Evolutionary conservation across 2,797 vertebrate species (phyloP).

Genomic region (Lutjanus campechanus): DNA sequence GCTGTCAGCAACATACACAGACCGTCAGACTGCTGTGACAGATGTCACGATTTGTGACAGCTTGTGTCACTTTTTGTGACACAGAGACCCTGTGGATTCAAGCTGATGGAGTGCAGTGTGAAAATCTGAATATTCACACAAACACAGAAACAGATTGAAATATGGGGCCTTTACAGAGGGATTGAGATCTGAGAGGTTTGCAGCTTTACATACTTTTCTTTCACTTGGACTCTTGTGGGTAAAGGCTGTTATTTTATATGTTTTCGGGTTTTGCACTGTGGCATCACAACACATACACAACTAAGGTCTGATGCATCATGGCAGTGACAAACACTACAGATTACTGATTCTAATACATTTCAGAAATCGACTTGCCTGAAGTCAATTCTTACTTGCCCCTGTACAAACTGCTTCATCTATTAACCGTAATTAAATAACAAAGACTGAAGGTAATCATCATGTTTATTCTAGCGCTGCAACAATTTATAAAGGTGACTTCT

Average conservation of each 20-base stretch:
- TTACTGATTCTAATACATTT: too few species aligned
- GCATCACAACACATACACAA: not conserved
- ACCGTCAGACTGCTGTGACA: slow-evolving; percentile 27
- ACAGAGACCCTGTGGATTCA: slow-evolving; percentile 26
- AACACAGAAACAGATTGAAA: not conserved
- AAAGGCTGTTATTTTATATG: too few species aligned
- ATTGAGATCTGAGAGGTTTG: not conserved
- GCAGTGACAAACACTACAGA: not conserved
- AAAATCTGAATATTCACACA: not conserved
- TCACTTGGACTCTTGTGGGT: too few species aligned
- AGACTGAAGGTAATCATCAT: too few species aligned
- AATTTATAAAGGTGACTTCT: too few species aligned
- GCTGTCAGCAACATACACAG: slow-evolving; percentile 3
- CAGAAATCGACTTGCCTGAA: too few species aligned
- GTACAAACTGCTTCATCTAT: too few species aligned
- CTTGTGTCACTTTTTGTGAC: not conserved
- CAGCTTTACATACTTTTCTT: not conserved
- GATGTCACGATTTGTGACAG: not conserved
- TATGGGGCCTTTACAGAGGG: too few species aligned
- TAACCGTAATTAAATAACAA: too few species aligned
- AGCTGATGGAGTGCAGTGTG: slow-evolving; percentile 28
- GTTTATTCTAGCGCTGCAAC: too few species aligned
- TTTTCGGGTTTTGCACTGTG: too few species aligned
- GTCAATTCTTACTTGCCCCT: too few species aligned
- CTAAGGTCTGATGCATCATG: not conserved